phyloP scores from a whole-genome alignment of 1,140 invertebrate genomes.

The Choristoneura fumiferana region DNA sequence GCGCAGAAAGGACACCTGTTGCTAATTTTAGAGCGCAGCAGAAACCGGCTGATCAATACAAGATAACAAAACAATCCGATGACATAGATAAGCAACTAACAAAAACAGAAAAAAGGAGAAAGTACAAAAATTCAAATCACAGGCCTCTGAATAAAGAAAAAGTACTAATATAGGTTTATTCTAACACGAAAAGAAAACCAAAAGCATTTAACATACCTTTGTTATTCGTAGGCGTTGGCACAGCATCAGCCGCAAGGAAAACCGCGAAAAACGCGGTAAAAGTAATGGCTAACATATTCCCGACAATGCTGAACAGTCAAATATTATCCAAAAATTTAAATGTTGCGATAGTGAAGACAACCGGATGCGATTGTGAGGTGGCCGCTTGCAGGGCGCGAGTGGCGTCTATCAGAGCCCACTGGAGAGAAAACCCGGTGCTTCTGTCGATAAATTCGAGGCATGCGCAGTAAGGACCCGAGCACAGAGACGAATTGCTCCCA shows the following conservation, averaged over 20 bases:
- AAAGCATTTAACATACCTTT: slow-evolving; percentile 47
- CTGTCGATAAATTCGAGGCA: slow-evolving; percentile 72
- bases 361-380: slow-evolving; percentile 44
- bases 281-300: slow-evolving; percentile 56
- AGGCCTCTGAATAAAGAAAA: neutral
- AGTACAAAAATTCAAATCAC: slow-evolving; percentile 4
- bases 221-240: slow-evolving; percentile 56
- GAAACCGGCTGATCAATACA: slow-evolving; percentile 55
- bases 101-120: slow-evolving; percentile 23
- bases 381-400: slow-evolving; percentile 54
- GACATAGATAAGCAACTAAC: slow-evolving; percentile 33
- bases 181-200: neutral
- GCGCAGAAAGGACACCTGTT: slow-evolving; percentile 64
- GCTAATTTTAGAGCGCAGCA: slow-evolving; percentile 67
- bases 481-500: slow-evolving; percentile 49
- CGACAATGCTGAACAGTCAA: slow-evolving; percentile 29
- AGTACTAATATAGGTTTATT: slow-evolving; percentile 2
- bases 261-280: slow-evolving; percentile 69
- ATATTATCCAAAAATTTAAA: slow-evolving; percentile 25
- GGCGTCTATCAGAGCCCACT: slow-evolving; percentile 47
- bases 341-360: slow-evolving; percentile 22
- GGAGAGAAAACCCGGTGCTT: slow-evolving; percentile 57
- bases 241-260: slow-evolving; percentile 42
- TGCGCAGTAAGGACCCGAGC: slow-evolving; percentile 52
- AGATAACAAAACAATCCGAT: slow-evolving; percentile 15